Evolutionary conservation across 1,140 invertebrate genomes (phyloP), one percentile per base, ranked within the genome.

Genomic region (Caerostris extrusa): DNA sequence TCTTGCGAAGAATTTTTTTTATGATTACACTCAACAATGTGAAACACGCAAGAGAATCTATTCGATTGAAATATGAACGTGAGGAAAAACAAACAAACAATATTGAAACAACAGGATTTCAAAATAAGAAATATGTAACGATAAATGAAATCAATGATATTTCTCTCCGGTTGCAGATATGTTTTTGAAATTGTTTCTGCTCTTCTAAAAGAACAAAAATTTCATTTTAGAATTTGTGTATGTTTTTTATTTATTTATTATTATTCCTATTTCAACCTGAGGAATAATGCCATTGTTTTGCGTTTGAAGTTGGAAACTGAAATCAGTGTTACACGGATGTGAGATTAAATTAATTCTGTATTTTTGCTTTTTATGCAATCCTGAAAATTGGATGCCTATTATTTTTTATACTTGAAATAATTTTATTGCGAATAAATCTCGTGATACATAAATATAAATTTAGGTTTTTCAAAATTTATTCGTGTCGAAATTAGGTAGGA

Each of bases 111-210:
- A 85, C 3, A 67, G 12, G 17, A 8, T 19, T 85, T 85, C n/a
- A 57, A 85, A 60, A 85, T 19, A 19, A 85, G 55, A 85, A 85
- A 85, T 85, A 58, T 60, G 82, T n/a, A 85, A 85, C 57, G 56
- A 85, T 85, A 85, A 85, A 57, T 85, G 82, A 60, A 85, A 85
- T 85, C 82, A 85, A 85, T 58, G 17, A 19, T 85, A 58, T 85
- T 60, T 60, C 55, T 58, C 6, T 19, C 10, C 55, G 17, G 82
- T 19, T 5, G 82, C 17, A 85, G 34, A 85, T 85, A 50, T 85
- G 82, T 58, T 85, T 77, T 34, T 53, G 10, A 77, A 77, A 77
- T 53, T 12, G 69, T 77, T 77, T 77, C 69, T 61, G 12, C 17
- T 7, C 10, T n/a, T n/a, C 3, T 53, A 12, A 50, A 14, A 77